Percentiles rank a stretch among this genome's conserved stretches.
phyloP scores from a whole-genome alignment of 2,797 vertebrate genomes.

The Chaunax sp. region DNA sequence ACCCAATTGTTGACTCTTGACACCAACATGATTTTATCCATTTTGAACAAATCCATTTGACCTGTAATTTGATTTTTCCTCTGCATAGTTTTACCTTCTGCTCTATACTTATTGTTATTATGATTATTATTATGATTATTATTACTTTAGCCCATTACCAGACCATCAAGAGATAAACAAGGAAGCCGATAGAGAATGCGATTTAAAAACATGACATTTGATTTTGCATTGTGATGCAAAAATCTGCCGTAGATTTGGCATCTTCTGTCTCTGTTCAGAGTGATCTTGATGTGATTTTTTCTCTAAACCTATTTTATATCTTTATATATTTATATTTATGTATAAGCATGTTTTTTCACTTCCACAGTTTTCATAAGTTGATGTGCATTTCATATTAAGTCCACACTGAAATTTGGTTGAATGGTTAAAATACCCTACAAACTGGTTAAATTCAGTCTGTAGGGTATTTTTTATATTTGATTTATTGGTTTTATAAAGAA shows the following conservation, averaged over 20 bases:
- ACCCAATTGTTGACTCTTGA: conserved; percentile 56
- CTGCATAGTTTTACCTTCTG: conserved; percentile 27
- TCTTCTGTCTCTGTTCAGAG: conserved; percentile 25
- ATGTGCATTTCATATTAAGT: too few relatives aligned
- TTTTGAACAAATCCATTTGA: conserved; percentile 54
- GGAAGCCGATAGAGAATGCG: conserved; percentile 9
- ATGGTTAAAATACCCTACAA: too few relatives aligned
- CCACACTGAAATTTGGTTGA: too few relatives aligned
- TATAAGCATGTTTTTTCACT: too few relatives aligned
- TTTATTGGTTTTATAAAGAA: too few relatives aligned
- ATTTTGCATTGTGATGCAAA: conserved; percentile 31
- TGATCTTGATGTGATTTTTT: conserved; percentile 33
- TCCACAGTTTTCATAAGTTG: too few relatives aligned
- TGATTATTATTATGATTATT: conserved; percentile 16
- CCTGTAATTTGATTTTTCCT: conserved; percentile 23
- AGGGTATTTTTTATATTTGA: too few relatives aligned
- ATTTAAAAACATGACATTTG: conserved; percentile 32
- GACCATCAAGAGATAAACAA: conserved; percentile 21
- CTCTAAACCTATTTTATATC: conserved; percentile 19
- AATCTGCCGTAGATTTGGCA: conserved; percentile 13
- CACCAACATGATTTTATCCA: conserved; percentile 54
- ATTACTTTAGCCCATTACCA: conserved; percentile 35
- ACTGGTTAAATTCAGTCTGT: too few relatives aligned
- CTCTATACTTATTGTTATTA: conserved; percentile 15
- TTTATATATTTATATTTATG: too few relatives aligned